Percentiles rank a stretch among this genome's conserved stretches.
These are phyloP conservation scores for Peromyscus leucopus DNA, from an alignment of 2,113 vertebrate genomes.

Conservation along the genomic window DNA sequence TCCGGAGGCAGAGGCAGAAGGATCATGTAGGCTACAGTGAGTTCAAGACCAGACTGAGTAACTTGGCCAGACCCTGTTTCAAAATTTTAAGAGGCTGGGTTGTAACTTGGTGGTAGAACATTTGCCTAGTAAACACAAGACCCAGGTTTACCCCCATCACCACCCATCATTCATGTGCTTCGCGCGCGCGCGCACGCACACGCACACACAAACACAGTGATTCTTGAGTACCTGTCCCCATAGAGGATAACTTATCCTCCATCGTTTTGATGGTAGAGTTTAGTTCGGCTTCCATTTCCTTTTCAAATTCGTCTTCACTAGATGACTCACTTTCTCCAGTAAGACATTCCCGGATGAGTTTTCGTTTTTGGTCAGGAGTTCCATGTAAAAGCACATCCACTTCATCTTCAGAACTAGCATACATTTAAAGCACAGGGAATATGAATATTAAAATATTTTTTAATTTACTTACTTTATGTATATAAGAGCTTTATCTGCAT, in stretches of 20 bases:
- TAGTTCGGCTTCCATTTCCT: conserved; percentile 98
- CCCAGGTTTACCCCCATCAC: background rate
- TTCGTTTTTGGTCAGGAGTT: conserved; percentile 96
- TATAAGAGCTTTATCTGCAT: background rate
- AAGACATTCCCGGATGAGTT: conserved; percentile 96
- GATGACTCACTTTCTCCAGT: conserved; percentile 98
- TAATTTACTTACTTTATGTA: background rate
- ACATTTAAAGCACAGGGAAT: conserved; percentile 48
- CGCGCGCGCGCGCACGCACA: background rate
- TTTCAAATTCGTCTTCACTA: conserved; percentile 97
- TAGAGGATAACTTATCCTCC: conserved; percentile 89
- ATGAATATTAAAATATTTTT: conserved; percentile 14
- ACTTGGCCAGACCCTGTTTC: background rate
- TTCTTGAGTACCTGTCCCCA: conserved; percentile 81
- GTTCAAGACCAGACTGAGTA: background rate
- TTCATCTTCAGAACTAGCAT: conserved; percentile 95
- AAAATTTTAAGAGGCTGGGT: background rate
- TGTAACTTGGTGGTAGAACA: background rate
- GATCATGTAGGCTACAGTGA: background rate
- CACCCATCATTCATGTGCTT: no score
- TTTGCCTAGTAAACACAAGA: background rate
- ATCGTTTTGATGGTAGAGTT: conserved; percentile 93
- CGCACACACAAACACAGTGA: background rate
- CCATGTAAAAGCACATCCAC: conserved; percentile 95
- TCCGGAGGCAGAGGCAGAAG: background rate